These are phyloP conservation scores for Falcunculus frontatus DNA, from an alignment of 2,113 vertebrate species.

Conservation along the genomic window DNA sequence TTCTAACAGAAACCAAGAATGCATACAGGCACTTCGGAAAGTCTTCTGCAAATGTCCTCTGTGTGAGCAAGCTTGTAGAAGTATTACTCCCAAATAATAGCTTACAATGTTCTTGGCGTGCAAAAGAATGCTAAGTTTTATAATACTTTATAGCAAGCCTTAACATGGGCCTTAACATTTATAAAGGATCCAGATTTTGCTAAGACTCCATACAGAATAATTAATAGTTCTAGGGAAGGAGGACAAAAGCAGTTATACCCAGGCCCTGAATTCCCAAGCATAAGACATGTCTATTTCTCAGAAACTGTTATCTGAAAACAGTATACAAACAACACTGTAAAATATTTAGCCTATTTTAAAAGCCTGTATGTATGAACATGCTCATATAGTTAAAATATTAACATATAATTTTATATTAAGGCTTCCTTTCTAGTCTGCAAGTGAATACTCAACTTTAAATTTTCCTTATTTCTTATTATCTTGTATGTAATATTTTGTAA, in stretches of 20 bases:
- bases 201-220: not conserved
- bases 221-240: not conserved
- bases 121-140: not conserved
- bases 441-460: not conserved
- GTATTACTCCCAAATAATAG: not conserved
- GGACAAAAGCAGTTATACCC: not conserved
- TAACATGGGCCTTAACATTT: not conserved
- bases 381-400: not conserved
- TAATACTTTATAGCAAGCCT: not conserved
- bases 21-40: not conserved
- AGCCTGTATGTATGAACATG: not conserved
- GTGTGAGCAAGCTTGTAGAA: not conserved
- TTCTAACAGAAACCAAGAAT: not conserved
- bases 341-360: not conserved
- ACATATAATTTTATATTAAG: not conserved
- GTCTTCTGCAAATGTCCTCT: not conserved
- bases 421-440: not conserved
- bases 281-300: not conserved
- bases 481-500: not conserved
- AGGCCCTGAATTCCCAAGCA: not conserved
- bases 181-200: not conserved
- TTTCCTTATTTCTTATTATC: not conserved
- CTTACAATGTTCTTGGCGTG: not conserved
- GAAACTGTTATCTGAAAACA: not conserved
- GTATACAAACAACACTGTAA: not conserved